phyloP scores from a whole-genome alignment of 2,797 vertebrate species.

The Tragopan temminckii region DNA sequence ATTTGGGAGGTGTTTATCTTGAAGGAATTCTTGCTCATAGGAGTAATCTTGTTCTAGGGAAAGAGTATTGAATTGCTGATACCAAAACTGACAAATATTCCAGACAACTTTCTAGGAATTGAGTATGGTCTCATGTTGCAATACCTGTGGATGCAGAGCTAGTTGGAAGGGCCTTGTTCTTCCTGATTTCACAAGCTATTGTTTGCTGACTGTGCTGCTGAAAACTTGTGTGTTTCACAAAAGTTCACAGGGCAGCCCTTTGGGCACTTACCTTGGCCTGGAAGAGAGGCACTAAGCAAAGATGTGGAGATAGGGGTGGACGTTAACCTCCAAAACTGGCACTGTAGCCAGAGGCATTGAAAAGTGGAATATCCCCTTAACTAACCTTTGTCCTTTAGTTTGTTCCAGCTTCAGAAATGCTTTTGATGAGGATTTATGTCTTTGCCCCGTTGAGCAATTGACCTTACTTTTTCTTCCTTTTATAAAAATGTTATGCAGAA shows the following conservation, averaged over 20 bases:
- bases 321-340: slow-evolving; percentile 18
- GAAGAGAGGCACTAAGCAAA: neutral
- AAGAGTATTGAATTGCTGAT: neutral
- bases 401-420: slow-evolving; percentile 20
- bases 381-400: slow-evolving; percentile 53
- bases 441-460: slow-evolving; percentile 19
- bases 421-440: slow-evolving; percentile 32
- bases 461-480: slow-evolving; percentile 12
- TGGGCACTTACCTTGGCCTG: neutral
- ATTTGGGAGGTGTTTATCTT: neutral
- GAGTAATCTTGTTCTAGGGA: neutral
- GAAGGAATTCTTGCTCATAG: neutral
- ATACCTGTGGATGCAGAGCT: neutral
- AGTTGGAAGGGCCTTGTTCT: neutral
- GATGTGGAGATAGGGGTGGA: neutral
- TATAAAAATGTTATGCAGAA: neutral
- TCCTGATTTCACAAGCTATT: neutral
- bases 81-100: neutral
- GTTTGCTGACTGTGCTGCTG: neutral
- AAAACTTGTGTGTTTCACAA: too few species aligned
- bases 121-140: neutral
- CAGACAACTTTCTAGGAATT: neutral
- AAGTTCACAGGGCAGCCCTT: neutral
- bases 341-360: neutral
- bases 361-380: slow-evolving; percentile 20